Conservation (phyloP, 1,140 invertebrate genomes). For the Battus philenor region DNA sequence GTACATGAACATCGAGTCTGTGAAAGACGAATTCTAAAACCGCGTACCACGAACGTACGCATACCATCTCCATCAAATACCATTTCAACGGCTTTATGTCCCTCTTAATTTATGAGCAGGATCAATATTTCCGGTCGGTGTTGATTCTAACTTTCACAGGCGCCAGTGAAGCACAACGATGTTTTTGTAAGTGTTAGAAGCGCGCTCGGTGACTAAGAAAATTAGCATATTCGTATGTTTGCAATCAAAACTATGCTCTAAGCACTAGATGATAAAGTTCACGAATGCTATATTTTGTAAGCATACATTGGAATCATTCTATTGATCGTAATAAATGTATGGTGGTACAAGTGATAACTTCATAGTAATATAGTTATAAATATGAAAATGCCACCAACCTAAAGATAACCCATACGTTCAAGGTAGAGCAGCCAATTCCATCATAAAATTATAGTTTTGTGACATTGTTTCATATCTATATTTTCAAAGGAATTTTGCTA, state of each 20-base stretch:
- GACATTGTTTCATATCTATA: too few species aligned
- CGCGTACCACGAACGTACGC: not conserved
- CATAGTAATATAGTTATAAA: too few species aligned
- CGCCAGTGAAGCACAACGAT: constrained; percentile 26
- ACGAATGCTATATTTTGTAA: not conserved
- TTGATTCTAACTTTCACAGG: constrained; percentile 26
- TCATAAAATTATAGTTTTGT: too few species aligned
- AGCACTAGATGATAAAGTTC: not conserved
- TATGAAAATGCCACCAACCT: too few species aligned
- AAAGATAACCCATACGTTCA: too few species aligned
- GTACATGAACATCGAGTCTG: not conserved
- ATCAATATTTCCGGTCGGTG: constrained; percentile 35
- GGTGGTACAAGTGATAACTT: constrained; percentile 16
- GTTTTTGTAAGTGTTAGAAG: constrained; percentile 25
- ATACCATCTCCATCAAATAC: constrained; percentile 18
- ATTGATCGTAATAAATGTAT: constrained; percentile 21
- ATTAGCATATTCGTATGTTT: constrained; percentile 9
- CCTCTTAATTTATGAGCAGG: constrained; percentile 33
- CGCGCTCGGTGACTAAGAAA: constrained; percentile 1
- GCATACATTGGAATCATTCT: constrained; percentile 30
- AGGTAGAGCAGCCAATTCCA: too few species aligned
- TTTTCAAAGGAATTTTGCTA: too few species aligned
- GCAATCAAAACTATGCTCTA: constrained; percentile 1
- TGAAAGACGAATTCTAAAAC: not conserved
- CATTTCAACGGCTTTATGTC: constrained; percentile 26